Percentiles rank a stretch among this genome's conserved stretches.
Evolutionary conservation across 2,797 vertebrate genomes (phyloP).

Genomic region (Platyrinchus mystaceus): DNA sequence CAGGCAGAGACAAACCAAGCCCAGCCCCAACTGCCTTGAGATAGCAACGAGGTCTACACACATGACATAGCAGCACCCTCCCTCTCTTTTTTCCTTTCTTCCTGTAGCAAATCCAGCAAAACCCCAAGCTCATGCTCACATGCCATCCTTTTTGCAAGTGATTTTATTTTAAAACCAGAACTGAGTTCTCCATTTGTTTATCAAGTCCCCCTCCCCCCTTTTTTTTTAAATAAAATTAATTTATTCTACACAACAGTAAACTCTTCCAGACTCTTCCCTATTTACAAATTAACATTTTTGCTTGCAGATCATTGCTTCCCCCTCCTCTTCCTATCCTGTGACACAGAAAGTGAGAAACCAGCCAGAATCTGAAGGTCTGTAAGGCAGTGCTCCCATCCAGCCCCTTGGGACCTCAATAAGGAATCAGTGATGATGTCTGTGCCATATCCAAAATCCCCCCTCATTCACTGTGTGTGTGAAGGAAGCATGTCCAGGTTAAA

Average conservation of each 20-base stretch:
- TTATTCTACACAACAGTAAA: constrained; percentile 70
- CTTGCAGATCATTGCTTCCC: not conserved
- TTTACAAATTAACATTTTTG: constrained; percentile 68
- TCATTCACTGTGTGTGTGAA: rapidly evolving
- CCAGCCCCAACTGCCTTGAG: rapidly evolving
- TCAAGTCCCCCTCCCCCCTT: not conserved
- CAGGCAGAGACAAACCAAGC: not conserved
- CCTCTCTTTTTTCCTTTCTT: not conserved
- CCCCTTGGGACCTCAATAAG: not conserved
- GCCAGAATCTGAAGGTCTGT: not conserved
- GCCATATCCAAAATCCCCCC: not conserved
- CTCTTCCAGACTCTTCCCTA: constrained; percentile 64
- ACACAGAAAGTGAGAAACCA: not conserved
- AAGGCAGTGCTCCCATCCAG: constrained; percentile 1
- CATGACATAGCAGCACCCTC: not conserved
- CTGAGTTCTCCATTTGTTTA: constrained; percentile 10
- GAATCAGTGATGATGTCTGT: not conserved
- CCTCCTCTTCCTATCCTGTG: not conserved
- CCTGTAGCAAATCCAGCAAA: not conserved
- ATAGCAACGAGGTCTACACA: not conserved
- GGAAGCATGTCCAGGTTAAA: not conserved
- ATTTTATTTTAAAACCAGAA: constrained; percentile 62
- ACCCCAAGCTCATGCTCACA: not conserved
- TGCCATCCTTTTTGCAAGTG: constrained; percentile 17
- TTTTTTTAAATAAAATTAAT: constrained; percentile 69